Percentiles rank a stretch among this genome's conserved stretches.
Evolutionary conservation across 2,888 invertebrate genomes (phyloP).

Genomic region (Limnephilus rhombicus): DNA sequence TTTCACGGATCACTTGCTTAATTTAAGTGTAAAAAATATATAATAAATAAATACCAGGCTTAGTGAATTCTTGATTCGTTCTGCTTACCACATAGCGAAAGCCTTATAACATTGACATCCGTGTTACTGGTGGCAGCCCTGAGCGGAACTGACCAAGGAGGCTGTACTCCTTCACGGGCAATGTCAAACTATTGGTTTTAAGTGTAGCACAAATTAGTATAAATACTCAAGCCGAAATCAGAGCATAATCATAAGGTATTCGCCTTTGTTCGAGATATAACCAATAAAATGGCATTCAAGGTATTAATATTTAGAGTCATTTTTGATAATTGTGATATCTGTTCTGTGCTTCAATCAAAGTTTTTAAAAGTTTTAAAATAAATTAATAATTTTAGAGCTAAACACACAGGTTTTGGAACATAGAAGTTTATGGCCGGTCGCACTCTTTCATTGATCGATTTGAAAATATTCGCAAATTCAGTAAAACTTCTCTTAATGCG

Average conservation of each 20-base stretch:
- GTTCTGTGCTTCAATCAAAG: background rate
- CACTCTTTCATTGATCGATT: background rate
- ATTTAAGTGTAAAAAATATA: too few relatives aligned
- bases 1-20: too few relatives aligned
- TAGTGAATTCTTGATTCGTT: background rate
- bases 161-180: background rate
- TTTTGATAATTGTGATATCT: background rate
- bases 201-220: conserved; percentile 71
- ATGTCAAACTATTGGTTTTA: background rate
- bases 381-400: too few relatives aligned
- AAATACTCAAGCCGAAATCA: conserved; percentile 69
- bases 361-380: too few relatives aligned
- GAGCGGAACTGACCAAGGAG: background rate
- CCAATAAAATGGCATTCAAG: conserved; percentile 60
- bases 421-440: too few relatives aligned
- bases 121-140: background rate
- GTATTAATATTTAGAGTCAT: conserved; percentile 25
- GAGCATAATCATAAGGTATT: conserved; percentile 68
- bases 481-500: too few relatives aligned
- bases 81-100: background rate
- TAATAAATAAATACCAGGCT: too few relatives aligned
- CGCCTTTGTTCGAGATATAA: conserved; percentile 66
- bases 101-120: background rate
- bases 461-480: background rate
- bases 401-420: too few relatives aligned